Base-by-base conservation (phyloP, 2,888 invertebrate genomes). In the Halictus ligatus region DNA sequence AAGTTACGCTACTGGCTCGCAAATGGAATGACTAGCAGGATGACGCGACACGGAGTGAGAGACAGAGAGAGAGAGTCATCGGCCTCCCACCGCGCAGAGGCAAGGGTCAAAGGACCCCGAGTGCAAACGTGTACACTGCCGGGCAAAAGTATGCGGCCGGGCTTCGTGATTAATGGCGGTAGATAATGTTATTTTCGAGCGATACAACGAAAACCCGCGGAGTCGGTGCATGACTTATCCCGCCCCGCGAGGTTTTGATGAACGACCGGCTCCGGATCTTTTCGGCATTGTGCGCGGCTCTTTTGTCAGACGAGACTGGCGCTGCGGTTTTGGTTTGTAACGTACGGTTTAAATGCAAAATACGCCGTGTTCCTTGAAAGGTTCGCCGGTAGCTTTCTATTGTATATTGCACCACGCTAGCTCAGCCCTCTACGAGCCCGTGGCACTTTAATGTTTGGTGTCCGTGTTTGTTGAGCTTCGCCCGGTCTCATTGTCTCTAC, bases 31-130 rank as follows among this genome's bases (percentile, higher is more conserved):
- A 64, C 29, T 64, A 29, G 25, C 64, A 67, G 35, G 18, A 67
- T 67, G 67, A 67, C 35, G 67, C 67, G 35, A 8, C 67, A 8
- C 18, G 7, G 35, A 67, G 35, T 35, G 35, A 35, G 35, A 35
- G 35, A 35, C 1, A 35, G 35, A 35, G 35, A 35, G 2, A 35
- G 35, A 29, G 67, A 67, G 67, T 67, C 67, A 67, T 35, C 67
- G 67, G 67, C 67, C 29, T 67, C 67, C 67, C 67, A 35, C 29
- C 67, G 1, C 7, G 7, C 10, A 18, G 67, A 67, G 29, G 13
- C 18, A 67, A 67, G 67, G 67, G 67, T 67, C 67, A 67, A 67
- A 67, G 67, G 35, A 67, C 35, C 67, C 67, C 8, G 67, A 35
- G 7, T 15, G 2, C 35, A 15, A 29, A 35, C 35, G 35, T 67